Conservation (phyloP, 2,888 invertebrate species). For the Willowsia nigromaculata region DNA sequence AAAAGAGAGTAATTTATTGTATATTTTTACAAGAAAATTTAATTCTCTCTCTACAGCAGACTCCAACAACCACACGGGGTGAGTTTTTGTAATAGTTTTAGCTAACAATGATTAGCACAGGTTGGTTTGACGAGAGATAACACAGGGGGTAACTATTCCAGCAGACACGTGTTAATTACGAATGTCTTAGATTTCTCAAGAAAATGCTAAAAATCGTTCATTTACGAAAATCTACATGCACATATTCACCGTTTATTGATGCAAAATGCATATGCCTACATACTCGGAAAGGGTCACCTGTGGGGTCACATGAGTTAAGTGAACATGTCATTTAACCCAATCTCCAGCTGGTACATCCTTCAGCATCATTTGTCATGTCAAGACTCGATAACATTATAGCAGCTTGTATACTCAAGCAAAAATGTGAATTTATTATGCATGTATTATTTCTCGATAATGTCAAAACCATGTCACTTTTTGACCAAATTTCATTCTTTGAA, state of each 20-base stretch:
- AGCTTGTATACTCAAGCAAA: background rate
- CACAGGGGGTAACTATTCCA: background rate
- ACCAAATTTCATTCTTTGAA: background rate
- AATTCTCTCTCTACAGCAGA: background rate
- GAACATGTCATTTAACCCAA: conserved; percentile 18
- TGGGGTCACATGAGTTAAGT: conserved; percentile 48
- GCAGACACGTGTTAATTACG: conserved; percentile 52
- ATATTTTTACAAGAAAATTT: background rate
- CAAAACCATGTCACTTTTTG: background rate
- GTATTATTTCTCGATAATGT: background rate
- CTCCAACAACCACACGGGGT: background rate
- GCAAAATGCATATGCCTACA: no score
- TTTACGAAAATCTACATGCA: no score
- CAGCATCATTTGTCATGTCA: conserved; percentile 30
- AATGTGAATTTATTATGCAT: background rate
- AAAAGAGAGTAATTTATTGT: conserved; percentile 4
- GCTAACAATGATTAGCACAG: background rate
- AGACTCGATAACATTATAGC: background rate
- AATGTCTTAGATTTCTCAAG: background rate
- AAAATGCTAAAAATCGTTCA: no score
- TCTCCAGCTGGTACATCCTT: conserved; percentile 2
- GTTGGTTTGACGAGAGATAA: background rate
- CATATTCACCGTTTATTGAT: no score
- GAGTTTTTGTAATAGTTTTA: background rate
- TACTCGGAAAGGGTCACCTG: background rate